phyloP scores from a whole-genome alignment of 2,113 vertebrate genomes.

The Trochalopteron elliotii region DNA sequence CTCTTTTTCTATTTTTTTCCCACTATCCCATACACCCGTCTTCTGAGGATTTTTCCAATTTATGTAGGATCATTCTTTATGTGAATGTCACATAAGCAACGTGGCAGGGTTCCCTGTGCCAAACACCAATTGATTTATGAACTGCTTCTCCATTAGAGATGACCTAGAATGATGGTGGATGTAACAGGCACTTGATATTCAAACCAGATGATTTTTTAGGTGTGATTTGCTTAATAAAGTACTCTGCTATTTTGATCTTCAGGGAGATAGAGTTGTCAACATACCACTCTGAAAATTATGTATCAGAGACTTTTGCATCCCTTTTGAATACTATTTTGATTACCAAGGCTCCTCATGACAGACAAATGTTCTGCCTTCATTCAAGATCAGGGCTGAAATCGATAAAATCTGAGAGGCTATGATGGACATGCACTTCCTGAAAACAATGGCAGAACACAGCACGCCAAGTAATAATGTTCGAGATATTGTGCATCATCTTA shows the following conservation, averaged over 20 bases:
- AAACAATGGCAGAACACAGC: background rate
- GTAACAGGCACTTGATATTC: background rate
- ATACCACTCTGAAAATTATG: background rate
- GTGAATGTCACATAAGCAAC: background rate
- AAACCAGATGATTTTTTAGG: background rate
- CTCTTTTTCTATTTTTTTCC: background rate
- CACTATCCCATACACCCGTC: background rate
- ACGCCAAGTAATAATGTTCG: background rate
- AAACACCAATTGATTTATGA: constrained; percentile 8
- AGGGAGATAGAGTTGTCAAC: background rate
- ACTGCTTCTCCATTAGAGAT: background rate
- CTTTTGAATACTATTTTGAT: background rate
- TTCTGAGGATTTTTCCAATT: background rate
- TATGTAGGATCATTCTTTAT: background rate
- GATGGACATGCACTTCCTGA: background rate
- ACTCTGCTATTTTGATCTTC: background rate
- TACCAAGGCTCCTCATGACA: background rate
- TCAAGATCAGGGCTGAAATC: background rate
- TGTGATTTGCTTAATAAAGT: constrained; percentile 36
- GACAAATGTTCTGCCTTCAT: background rate
- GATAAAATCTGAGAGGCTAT: background rate
- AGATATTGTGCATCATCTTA: background rate
- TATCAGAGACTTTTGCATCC: background rate
- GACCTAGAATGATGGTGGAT: background rate
- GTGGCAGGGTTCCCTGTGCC: background rate